These are phyloP conservation scores for Epizoanthus scotinus DNA, from an alignment of 92 coral and sea anemone species.

Conservation along the genomic window DNA sequence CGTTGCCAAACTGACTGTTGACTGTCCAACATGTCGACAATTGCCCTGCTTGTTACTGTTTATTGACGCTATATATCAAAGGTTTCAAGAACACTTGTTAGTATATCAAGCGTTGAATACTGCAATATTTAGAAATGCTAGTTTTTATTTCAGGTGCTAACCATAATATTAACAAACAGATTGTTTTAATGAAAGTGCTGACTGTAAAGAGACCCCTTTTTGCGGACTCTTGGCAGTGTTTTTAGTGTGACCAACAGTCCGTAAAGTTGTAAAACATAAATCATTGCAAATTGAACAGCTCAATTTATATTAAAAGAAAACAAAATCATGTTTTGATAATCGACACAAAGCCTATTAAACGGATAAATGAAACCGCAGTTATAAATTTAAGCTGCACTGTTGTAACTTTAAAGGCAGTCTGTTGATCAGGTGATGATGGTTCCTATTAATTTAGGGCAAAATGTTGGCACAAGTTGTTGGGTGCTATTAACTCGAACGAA, in stretches of 20 bases:
- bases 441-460: not conserved
- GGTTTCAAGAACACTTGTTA: no score
- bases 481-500: not conserved
- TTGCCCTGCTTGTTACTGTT: no score
- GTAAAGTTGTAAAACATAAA: constrained; percentile 35
- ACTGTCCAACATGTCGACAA: no score
- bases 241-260: not conserved
- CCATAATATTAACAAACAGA: not conserved
- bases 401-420: constrained; percentile 29
- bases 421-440: constrained; percentile 1
- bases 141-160: not conserved
- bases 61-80: not conserved
- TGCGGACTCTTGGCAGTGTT: not conserved
- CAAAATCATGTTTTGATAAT: constrained; percentile 23
- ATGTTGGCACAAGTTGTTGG: constrained; percentile 9
- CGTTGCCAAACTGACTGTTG: no score
- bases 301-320: constrained; percentile 34
- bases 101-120: no score
- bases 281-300: constrained; percentile 37
- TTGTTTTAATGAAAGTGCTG: no score
- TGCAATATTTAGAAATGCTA: not conserved
- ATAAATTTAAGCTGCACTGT: constrained; percentile 7
- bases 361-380: constrained; percentile 38
- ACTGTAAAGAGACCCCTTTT: not conserved
- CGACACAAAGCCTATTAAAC: constrained; percentile 31